Conservation (phyloP, 2,797 vertebrate genomes). For the Danio jaintianensis region DNA sequence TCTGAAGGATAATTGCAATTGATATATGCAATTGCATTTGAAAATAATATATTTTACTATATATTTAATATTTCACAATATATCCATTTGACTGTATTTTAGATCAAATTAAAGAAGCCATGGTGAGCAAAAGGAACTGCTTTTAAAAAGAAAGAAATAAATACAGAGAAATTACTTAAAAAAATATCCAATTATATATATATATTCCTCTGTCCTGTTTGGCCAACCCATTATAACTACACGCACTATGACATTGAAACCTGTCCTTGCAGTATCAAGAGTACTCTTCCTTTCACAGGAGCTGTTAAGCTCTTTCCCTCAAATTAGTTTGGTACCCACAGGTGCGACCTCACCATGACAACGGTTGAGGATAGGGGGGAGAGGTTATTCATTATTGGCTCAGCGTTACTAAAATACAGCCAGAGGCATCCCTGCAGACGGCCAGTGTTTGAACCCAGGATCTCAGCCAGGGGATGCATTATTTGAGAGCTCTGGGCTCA, state of each 20-base stretch:
- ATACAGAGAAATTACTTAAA: no score
- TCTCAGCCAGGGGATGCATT: neutral
- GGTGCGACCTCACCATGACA: conserved; percentile 32
- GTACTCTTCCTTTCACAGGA: neutral
- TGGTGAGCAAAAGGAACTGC: no score
- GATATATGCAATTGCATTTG: neutral
- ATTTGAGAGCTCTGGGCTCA: neutral
- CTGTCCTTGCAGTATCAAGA: neutral
- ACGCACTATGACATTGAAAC: neutral
- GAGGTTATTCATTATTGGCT: conserved; percentile 35
- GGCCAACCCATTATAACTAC: neutral
- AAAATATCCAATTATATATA: neutral
- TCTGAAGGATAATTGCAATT: neutral
- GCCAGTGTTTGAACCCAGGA: conserved; percentile 8
- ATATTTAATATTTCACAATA: conserved; percentile 2
- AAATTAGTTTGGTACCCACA: conserved; percentile 7
- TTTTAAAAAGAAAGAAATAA: no score
- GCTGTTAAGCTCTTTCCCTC: neutral
- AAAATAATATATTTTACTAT: no score
- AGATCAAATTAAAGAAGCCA: neutral
- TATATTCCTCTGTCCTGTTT: neutral
- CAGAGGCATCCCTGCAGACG: conserved; percentile 22
- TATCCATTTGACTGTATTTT: neutral
- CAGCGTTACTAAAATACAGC: conserved; percentile 7
- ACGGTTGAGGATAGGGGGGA: neutral